These are phyloP conservation scores for Tichodroma muraria DNA, from an alignment of 2,113 vertebrate genomes.

Conservation along the genomic window DNA sequence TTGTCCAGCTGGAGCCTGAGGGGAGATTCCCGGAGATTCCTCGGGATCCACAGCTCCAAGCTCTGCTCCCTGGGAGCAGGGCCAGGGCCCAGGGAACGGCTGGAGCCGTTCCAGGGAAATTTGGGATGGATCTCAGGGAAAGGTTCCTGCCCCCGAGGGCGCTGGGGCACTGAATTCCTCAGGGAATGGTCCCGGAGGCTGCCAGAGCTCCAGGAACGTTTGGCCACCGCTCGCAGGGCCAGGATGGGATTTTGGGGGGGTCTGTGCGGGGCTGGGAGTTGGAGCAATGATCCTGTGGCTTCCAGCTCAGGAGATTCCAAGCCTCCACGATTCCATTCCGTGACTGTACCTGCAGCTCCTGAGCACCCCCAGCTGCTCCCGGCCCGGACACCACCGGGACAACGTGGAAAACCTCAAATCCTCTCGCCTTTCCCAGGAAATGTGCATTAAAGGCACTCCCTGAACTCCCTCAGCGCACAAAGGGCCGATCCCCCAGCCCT, in stretches of 20 bases:
- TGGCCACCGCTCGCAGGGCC: too few species aligned
- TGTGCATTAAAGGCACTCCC: too few species aligned
- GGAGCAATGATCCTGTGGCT: neutral
- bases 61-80: neutral
- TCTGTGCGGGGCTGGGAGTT: neutral
- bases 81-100: neutral
- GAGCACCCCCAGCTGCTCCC: neutral
- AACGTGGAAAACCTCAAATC: rapidly evolving
- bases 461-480: too few species aligned
- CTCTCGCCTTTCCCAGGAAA: neutral
- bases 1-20: neutral
- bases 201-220: too few species aligned
- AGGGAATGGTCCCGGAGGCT: neutral
- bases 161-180: neutral
- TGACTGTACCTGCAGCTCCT: too few species aligned
- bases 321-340: neutral
- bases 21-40: neutral
- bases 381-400: neutral
- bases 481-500: neutral
- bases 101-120: neutral
- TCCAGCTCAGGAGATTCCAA: neutral
- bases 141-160: neutral
- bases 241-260: neutral
- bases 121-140: neutral
- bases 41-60: neutral